phyloP scores from a whole-genome alignment of 2,797 vertebrate species.

The Ctenopoma multispine region DNA sequence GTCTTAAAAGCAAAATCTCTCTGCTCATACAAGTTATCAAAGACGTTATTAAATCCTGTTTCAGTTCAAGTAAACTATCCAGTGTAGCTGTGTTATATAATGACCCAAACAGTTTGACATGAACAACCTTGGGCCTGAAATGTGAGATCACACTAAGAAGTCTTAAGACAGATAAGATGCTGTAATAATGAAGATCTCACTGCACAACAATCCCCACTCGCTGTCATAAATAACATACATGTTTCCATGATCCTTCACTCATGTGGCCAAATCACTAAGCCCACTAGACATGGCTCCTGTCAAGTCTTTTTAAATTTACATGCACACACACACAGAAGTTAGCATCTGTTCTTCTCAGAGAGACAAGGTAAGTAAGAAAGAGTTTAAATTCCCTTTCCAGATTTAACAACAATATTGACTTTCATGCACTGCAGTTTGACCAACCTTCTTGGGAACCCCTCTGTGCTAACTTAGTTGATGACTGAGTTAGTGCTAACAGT shows the following conservation, averaged over 20 bases:
- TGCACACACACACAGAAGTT: constrained; percentile 17
- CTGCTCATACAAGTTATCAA: neutral
- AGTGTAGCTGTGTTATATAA: neutral
- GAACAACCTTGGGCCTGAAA: neutral
- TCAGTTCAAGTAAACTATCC: neutral
- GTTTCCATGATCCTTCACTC: constrained; percentile 56
- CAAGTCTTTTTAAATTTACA: constrained; percentile 65
- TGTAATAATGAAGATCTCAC: constrained; percentile 44
- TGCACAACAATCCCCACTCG: constrained; percentile 31
- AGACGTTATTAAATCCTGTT: neutral
- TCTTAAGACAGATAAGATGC: constrained; percentile 32
- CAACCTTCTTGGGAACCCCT: no score
- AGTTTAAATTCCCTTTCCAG: no score
- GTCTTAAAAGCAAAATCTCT: neutral
- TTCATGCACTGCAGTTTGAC: no score
- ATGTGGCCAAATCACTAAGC: constrained; percentile 44
- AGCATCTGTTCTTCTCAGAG: constrained; percentile 46
- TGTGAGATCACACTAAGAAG: constrained; percentile 17
- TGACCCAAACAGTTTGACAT: neutral
- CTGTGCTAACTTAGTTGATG: no score
- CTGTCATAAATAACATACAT: constrained; percentile 21
- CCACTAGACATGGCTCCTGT: constrained; percentile 44
- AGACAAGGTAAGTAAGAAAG: neutral
- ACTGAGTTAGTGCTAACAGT: no score
- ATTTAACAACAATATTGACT: no score